Evolutionary conservation across 2,113 vertebrate genomes (phyloP).

Genomic region (Rhynchomys soricoides): DNA sequence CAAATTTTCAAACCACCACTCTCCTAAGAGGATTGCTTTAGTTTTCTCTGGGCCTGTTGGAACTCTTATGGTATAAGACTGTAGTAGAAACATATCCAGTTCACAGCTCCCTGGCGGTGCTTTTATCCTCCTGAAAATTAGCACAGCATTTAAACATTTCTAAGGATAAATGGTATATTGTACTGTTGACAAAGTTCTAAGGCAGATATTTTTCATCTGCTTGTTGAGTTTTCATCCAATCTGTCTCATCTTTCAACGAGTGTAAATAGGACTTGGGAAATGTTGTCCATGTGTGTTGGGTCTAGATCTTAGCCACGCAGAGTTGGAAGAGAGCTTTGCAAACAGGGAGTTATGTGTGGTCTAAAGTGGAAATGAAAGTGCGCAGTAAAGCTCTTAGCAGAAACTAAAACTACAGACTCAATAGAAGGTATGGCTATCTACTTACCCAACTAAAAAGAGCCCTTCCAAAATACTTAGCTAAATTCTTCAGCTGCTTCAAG

Average conservation of each 20-base stretch:
- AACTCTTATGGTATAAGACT: constrained; percentile 34
- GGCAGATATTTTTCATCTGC: not conserved
- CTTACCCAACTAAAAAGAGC: constrained; percentile 11
- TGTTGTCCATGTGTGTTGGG: not conserved
- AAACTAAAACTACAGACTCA: constrained; percentile 18
- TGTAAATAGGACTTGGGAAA: not conserved
- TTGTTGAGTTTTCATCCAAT: not conserved
- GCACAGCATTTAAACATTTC: not conserved
- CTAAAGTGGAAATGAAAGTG: not conserved
- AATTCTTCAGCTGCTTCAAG: not conserved
- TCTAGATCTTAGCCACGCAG: not conserved
- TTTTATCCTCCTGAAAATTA: constrained; percentile 27
- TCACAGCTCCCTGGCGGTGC: not conserved
- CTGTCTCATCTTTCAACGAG: constrained; percentile 46
- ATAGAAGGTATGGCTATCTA: not conserved
- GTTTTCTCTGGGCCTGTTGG: constrained; percentile 18
- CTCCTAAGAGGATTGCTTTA: not conserved
- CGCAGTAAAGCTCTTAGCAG: not conserved
- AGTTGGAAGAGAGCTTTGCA: not conserved
- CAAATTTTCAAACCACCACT: constrained; percentile 8
- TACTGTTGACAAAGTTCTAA: constrained; percentile 1
- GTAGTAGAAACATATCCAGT: not conserved
- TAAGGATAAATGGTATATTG: not conserved
- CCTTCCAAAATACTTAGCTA: not conserved
- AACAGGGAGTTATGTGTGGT: not conserved